phyloP scores from a whole-genome alignment of 2,888 invertebrate species.

The Allygus modestus region DNA sequence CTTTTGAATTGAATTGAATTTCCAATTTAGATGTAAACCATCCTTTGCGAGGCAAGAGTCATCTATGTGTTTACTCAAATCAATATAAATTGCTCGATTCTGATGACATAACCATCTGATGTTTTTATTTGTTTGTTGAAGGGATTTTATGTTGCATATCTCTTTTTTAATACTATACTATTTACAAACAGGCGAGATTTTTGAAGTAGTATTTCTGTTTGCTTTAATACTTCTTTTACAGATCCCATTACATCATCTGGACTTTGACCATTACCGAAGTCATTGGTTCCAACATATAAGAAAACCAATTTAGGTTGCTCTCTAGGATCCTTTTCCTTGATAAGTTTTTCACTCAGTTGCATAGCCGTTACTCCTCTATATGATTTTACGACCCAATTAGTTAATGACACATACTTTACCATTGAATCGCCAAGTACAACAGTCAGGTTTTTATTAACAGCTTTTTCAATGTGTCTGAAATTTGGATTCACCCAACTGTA shows the following conservation, averaged over 20 bases:
- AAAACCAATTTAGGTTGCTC: background rate
- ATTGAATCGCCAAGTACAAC: background rate
- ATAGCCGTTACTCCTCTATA: background rate
- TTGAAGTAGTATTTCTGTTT: background rate
- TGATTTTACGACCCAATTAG: background rate
- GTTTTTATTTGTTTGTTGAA: background rate
- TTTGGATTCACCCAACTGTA: background rate
- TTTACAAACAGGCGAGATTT: background rate
- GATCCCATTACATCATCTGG: background rate
- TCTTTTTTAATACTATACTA: no score
- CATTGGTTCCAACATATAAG: background rate
- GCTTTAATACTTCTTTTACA: background rate
- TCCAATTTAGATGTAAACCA: background rate
- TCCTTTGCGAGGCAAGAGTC: background rate
- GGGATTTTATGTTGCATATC: background rate
- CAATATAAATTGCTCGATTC: background rate
- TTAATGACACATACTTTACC: background rate
- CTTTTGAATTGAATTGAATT: no score
- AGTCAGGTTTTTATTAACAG: background rate
- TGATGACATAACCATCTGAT: slow-evolving; percentile 1
- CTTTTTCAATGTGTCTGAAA: background rate
- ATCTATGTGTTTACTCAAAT: background rate
- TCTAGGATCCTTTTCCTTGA: background rate
- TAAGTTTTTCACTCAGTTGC: background rate
- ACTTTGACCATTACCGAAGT: background rate